These are phyloP conservation scores for Halisarca cf. caerulea DNA, from an alignment of 37 sponge, comb jelly and placozoan genomes.

Conservation along the genomic window DNA sequence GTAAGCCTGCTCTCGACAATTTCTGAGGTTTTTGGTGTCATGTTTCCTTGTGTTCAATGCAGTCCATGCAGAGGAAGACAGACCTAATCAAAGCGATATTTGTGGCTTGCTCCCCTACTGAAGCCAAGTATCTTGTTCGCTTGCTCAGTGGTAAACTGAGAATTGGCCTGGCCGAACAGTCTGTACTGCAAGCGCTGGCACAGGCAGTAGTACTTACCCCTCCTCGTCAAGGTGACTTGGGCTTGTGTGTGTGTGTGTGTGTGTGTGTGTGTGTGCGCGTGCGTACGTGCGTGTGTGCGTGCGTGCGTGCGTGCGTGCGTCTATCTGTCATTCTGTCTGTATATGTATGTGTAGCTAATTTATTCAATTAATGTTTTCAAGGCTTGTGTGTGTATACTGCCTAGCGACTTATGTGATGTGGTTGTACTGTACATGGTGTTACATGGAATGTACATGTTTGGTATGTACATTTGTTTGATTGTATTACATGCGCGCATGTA, in stretches of 20 bases:
- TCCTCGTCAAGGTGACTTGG: conserved; percentile 79
- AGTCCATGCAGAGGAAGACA: conserved; percentile 84
- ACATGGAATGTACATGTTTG: no score
- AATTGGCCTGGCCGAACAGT: conserved; percentile 97
- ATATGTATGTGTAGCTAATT: not conserved
- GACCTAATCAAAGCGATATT: conserved; percentile 87
- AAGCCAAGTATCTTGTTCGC: conserved; percentile 89
- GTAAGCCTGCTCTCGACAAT: conserved; percentile 36
- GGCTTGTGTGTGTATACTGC: no score
- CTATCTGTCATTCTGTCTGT: no score
- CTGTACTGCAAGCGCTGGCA: conserved; percentile 88
- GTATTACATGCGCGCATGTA: no score
- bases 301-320: no score
- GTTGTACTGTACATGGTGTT: no score
- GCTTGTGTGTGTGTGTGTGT: not conserved
- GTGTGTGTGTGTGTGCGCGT: not conserved
- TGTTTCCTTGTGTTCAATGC: not conserved
- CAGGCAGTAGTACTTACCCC: conserved; percentile 91
- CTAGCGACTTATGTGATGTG: no score
- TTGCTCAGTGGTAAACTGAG: conserved; percentile 94
- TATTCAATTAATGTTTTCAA: not conserved
- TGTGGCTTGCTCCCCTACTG: conserved; percentile 82
- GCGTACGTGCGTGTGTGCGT: conserved; percentile 6
- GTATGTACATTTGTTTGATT: no score
- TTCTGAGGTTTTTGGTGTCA: not conserved